phyloP scores from a whole-genome alignment of 2,113 vertebrate genomes.

The Sturnira hondurensis region DNA sequence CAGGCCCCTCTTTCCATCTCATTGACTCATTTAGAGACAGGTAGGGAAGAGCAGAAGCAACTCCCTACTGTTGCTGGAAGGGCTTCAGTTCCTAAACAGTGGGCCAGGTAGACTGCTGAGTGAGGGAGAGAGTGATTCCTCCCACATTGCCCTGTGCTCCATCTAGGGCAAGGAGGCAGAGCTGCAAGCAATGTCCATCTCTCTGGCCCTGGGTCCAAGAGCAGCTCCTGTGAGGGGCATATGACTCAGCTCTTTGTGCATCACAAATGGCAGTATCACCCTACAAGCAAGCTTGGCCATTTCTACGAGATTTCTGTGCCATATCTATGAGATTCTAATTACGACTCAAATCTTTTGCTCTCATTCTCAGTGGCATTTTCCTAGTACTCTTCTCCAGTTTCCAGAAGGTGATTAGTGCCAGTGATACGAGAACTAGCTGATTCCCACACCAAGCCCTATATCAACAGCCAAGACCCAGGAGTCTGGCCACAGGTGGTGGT shows the following conservation, averaged over 20 bases:
- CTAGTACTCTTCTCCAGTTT: not conserved
- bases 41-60: not conserved
- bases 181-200: not conserved
- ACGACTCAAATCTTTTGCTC: not conserved
- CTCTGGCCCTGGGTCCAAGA: not conserved
- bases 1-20: not conserved
- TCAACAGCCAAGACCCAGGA: not conserved
- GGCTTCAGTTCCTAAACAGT: not conserved
- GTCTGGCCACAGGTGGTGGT: not conserved
- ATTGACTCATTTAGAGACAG: not conserved
- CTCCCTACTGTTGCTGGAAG: not conserved
- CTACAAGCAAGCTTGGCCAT: not conserved
- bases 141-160: not conserved
- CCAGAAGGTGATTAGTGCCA: not conserved
- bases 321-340: not conserved
- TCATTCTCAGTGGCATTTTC: not conserved
- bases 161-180: conserved; percentile 1
- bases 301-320: not conserved
- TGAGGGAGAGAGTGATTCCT: not conserved
- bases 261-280: not conserved
- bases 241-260: not conserved
- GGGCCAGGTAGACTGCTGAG: not conserved
- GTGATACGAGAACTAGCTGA: not conserved
- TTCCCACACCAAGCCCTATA: not conserved
- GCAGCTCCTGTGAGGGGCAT: not conserved